Evolutionary conservation across 1,140 invertebrate genomes (phyloP).

Genomic region (Meloidogyne exigua): DNA sequence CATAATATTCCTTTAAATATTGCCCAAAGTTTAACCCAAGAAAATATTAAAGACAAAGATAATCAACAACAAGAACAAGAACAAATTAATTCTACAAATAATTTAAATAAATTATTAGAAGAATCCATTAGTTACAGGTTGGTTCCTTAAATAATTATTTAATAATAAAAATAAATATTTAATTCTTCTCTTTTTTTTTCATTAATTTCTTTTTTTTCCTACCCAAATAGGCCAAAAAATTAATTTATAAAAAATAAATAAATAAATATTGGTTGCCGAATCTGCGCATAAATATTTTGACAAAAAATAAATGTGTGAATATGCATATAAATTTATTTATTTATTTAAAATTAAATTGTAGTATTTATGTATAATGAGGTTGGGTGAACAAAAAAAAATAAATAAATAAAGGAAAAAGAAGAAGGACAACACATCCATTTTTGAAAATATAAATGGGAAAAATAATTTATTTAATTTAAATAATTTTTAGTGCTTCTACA

Average conservation of each 20-base stretch:
- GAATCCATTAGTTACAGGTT: background rate
- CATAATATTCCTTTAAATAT: slow-evolving; percentile 16
- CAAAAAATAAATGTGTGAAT: background rate
- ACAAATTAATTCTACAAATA: background rate
- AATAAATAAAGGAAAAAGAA: no score
- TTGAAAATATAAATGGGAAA: background rate
- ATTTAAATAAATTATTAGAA: background rate
- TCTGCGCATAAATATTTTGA: background rate
- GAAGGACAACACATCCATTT: background rate
- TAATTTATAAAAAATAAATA: slow-evolving; percentile 1
- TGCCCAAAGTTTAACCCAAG: background rate
- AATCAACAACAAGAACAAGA: background rate
- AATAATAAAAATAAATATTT: background rate
- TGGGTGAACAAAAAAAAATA: background rate
- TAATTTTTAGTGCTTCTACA: background rate
- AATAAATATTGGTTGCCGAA: background rate
- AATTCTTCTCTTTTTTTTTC: background rate
- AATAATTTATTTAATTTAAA: background rate
- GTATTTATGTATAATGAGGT: background rate
- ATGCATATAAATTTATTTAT: background rate
- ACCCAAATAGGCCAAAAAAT: slow-evolving; percentile 1
- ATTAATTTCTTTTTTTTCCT: background rate
- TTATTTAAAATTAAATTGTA: background rate
- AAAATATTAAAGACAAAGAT: background rate
- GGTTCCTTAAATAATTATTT: background rate